These are phyloP conservation scores for Trachymyrmex septentrionalis DNA, from an alignment of 1,140 invertebrate species.

Conservation along the genomic window DNA sequence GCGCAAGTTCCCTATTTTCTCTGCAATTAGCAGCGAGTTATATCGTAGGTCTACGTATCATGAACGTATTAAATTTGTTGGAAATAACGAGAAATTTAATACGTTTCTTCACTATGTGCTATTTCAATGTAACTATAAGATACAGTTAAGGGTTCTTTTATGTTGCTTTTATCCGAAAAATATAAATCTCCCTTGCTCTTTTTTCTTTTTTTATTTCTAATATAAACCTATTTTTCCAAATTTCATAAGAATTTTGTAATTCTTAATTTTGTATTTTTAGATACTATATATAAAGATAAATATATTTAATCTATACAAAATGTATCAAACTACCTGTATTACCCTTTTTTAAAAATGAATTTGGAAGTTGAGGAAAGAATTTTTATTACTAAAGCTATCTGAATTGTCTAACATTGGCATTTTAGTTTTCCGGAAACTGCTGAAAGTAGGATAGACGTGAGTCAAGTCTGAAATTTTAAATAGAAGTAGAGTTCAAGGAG, in stretches of 20 bases:
- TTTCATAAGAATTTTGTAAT: background rate
- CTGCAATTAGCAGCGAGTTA: background rate
- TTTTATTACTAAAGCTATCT: no score
- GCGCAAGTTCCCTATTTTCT: background rate
- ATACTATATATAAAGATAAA: background rate
- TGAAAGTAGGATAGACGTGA: no score
- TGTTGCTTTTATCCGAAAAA: background rate
- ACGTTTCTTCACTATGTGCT: background rate
- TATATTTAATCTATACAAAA: background rate
- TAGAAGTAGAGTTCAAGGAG: no score
- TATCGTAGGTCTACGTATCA: background rate
- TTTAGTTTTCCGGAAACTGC: no score
- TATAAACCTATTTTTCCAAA: background rate
- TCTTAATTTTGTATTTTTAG: no score
- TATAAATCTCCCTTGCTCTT: background rate
- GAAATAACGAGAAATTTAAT: constrained; percentile 11
- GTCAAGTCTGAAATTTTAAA: no score
- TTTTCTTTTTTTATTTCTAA: background rate
- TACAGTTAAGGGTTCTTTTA: background rate
- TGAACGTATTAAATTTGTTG: no score
- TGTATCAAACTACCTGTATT: no score
- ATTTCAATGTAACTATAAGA: background rate
- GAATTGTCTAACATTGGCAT: no score
- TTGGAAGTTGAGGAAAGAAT: no score
- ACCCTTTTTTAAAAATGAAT: background rate